Conservation (phyloP, 2,888 invertebrate genomes). For the Oscheius sp. region DNA sequence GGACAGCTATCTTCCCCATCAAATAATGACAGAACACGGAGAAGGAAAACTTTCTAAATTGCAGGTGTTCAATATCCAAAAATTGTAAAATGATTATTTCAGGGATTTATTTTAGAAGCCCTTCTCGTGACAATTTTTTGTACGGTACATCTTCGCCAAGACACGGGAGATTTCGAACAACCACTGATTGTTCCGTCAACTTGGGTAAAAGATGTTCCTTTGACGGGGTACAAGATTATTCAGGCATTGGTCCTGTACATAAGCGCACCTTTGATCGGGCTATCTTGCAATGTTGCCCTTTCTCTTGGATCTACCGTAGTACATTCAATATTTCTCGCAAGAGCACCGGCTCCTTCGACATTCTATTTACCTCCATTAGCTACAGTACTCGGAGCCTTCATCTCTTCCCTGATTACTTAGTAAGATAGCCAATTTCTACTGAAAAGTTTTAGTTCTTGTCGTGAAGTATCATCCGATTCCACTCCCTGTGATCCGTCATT, state of each 20-base stretch:
- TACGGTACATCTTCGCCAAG: constrained; percentile 18
- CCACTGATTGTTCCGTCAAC: background rate
- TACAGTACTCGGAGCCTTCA: constrained; percentile 12
- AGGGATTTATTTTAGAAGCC: constrained; percentile 34
- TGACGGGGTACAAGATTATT: background rate
- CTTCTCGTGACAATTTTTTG: constrained; percentile 21
- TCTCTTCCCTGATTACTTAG: constrained; percentile 27
- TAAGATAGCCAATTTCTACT: background rate
- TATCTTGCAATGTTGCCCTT: constrained; percentile 25
- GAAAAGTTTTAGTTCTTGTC: constrained; percentile 17
- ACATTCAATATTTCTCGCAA: constrained; percentile 16
- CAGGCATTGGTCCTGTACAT: constrained; percentile 11
- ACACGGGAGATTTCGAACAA: background rate
- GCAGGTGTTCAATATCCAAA: constrained; percentile 3
- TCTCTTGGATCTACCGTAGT: constrained; percentile 15
- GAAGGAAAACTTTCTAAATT: constrained; percentile 3
- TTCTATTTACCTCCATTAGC: constrained; percentile 26
- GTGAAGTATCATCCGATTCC: background rate
- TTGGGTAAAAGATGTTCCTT: constrained; percentile 6
- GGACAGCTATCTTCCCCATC: constrained; percentile 10
- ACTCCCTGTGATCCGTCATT: background rate
- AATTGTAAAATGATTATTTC: background rate
- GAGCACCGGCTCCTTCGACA: background rate
- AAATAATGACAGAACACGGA: background rate
- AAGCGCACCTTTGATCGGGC: constrained; percentile 23